phyloP scores from a whole-genome alignment of 2,113 vertebrate species.

The Pionites leucogaster region DNA sequence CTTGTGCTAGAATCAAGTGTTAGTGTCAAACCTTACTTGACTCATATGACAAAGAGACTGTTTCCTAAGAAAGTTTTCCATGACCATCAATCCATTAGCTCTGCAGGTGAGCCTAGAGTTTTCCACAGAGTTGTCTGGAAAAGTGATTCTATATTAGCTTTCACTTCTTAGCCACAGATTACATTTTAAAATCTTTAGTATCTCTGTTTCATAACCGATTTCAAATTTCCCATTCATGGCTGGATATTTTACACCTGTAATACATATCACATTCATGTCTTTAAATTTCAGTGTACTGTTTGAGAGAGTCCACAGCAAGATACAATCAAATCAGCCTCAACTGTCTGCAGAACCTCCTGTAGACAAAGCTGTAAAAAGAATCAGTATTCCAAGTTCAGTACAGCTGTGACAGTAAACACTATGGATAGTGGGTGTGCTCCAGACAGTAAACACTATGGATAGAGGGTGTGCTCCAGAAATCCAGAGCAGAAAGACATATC shows the following conservation, averaged over 20 bases:
- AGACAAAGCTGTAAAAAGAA: not conserved
- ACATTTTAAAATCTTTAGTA: not conserved
- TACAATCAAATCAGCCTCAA: constrained; percentile 25
- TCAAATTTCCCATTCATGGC: not conserved
- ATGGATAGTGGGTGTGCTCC: not conserved
- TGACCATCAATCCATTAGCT: not conserved
- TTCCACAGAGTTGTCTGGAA: not conserved
- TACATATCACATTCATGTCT: not conserved
- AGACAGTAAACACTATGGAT: not conserved
- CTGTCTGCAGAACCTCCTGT: not conserved
- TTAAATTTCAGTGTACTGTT: not conserved
- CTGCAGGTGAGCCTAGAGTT: not conserved
- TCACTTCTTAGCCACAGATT: not conserved
- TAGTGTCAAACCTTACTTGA: not conserved
- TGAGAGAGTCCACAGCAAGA: not conserved
- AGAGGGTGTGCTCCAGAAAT: not conserved
- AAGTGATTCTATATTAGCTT: not conserved
- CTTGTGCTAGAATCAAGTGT: not conserved
- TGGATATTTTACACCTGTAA: not conserved
- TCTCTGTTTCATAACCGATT: not conserved
- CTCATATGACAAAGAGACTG: not conserved
- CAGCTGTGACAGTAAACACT: not conserved
- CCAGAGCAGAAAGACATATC: not conserved
- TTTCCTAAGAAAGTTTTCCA: not conserved
- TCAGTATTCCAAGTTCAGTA: not conserved